These are phyloP conservation scores for Drosophila takahashii DNA, from an alignment of 1,140 invertebrate species.

Conservation along the genomic window DNA sequence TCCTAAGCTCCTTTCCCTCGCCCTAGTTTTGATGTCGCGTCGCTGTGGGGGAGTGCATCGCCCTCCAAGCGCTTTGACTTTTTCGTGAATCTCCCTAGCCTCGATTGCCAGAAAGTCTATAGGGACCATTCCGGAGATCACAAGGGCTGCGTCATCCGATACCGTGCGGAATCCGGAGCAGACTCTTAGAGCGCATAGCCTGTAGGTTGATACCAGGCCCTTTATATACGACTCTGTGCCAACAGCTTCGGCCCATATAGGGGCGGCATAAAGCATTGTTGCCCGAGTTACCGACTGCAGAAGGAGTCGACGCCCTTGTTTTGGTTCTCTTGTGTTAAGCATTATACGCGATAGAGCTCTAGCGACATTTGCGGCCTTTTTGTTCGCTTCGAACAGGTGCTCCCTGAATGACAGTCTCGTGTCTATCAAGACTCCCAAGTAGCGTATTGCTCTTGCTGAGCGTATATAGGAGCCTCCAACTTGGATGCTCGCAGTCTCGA, in stretches of 20 bases:
- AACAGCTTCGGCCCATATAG: neutral
- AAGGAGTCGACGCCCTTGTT: neutral
- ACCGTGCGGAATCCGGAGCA: too few relatives aligned
- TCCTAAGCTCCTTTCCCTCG: too few relatives aligned
- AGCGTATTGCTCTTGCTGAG: neutral
- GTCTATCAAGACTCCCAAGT: neutral
- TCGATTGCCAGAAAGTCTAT: neutral
- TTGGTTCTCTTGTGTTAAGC: constrained; percentile 2
- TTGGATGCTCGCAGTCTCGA: neutral
- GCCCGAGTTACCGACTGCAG: neutral
- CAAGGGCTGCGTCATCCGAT: neutral
- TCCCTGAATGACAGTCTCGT: neutral
- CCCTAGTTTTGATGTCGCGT: too few relatives aligned
- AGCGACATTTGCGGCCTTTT: neutral
- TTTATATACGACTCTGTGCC: neutral
- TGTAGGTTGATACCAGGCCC: neutral
- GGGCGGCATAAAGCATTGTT: neutral
- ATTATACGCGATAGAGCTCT: neutral
- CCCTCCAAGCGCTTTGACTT: neutral
- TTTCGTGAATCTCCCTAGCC: too few relatives aligned
- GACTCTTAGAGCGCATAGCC: neutral
- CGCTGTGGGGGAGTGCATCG: too few relatives aligned
- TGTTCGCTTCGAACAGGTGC: too few relatives aligned
- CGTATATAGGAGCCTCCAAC: neutral
- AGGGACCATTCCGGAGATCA: neutral